These are phyloP conservation scores for Leptothorax acervorum DNA, from an alignment of 2,888 invertebrate species.

Conservation along the genomic window DNA sequence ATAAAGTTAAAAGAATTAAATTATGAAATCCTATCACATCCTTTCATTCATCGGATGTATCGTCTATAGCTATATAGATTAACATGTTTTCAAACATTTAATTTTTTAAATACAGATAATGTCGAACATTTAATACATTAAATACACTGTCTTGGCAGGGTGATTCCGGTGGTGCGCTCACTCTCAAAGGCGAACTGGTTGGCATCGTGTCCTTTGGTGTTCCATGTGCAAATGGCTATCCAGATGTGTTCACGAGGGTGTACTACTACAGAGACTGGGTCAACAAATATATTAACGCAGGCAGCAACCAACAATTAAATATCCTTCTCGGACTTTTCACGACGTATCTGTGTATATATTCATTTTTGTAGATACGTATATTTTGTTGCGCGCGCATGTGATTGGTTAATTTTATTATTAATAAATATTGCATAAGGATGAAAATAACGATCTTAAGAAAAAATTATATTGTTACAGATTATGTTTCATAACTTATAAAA, in stretches of 20 bases:
- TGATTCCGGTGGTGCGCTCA: slow-evolving; percentile 66
- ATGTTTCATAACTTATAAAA: background rate
- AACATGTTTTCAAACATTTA: too few relatives aligned
- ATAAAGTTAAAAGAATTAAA: too few relatives aligned
- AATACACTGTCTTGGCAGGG: slow-evolving; percentile 44
- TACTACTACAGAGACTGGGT: slow-evolving; percentile 68
- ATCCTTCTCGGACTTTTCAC: background rate
- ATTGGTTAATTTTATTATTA: background rate
- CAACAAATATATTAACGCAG: slow-evolving; percentile 35
- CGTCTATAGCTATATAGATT: too few relatives aligned
- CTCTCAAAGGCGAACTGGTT: slow-evolving; percentile 55
- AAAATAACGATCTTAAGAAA: background rate
- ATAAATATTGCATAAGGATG: background rate
- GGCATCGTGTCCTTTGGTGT: slow-evolving; percentile 72
- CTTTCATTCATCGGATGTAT: too few relatives aligned
- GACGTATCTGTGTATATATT: background rate
- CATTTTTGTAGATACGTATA: background rate
- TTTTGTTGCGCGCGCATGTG: background rate
- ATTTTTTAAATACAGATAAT: too few relatives aligned
- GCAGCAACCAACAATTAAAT: background rate
- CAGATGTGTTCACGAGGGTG: slow-evolving; percentile 72
- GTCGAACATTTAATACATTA: background rate
- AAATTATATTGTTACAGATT: background rate
- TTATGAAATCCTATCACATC: too few relatives aligned
- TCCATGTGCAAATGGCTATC: slow-evolving; percentile 65